Evolutionary conservation across 2,797 vertebrate genomes (phyloP).

Genomic region (Squalus acanthias): DNA sequence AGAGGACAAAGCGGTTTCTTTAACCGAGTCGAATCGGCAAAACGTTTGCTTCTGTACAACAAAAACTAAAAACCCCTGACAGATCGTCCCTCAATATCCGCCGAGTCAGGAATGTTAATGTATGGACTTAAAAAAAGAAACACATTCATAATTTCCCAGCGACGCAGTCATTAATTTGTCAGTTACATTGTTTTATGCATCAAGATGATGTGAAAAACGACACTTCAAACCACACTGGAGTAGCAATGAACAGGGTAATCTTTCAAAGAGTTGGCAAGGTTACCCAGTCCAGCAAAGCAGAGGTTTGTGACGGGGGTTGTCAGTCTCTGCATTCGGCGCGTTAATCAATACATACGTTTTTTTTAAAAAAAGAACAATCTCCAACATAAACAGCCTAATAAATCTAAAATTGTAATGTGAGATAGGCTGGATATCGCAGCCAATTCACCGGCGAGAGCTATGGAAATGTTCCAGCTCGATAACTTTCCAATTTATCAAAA

Average conservation of each 20-base stretch:
- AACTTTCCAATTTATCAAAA: slow-evolving; percentile 28
- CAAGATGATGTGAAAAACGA: not conserved
- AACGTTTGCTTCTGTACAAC: not conserved
- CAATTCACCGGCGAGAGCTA: not conserved
- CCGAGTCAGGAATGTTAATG: not conserved
- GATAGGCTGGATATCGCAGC: not conserved
- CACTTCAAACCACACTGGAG: not conserved
- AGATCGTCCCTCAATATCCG: not conserved
- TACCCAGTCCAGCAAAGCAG: not conserved
- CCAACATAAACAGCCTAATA: slow-evolving; percentile 25
- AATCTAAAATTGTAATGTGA: not conserved
- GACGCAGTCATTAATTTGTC: slow-evolving; percentile 20
- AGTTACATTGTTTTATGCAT: not conserved
- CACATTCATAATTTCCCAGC: not conserved
- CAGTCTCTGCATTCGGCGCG: not conserved
- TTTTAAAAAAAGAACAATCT: slow-evolving; percentile 8
- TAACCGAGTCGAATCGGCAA: not conserved
- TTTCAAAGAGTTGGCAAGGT: slow-evolving; percentile 1
- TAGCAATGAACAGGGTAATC: not conserved
- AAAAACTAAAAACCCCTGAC: not conserved
- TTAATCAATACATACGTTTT: slow-evolving; percentile 25
- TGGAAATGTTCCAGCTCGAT: slow-evolving; percentile 6
- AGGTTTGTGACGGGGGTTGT: not conserved
- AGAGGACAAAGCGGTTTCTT: not conserved
- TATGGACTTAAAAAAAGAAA: not conserved